These are phyloP conservation scores for Tenualosa ilisha DNA, from an alignment of 2,797 vertebrate species.

Conservation along the genomic window DNA sequence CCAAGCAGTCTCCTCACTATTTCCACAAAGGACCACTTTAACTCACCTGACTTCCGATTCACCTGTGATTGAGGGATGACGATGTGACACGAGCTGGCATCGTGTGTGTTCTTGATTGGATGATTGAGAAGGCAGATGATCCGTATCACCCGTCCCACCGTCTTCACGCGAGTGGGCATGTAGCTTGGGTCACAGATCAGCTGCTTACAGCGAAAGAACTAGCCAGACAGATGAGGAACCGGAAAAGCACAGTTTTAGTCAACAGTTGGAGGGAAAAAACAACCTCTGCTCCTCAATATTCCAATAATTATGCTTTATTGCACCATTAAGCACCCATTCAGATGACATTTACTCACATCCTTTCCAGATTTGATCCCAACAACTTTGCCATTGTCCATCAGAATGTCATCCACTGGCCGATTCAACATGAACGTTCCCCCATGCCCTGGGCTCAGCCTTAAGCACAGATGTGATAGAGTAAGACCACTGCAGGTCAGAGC, in stretches of 20 bases:
- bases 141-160: slow-evolving; percentile 71
- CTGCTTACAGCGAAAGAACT: slow-evolving; percentile 79
- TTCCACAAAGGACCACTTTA: not conserved
- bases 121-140: slow-evolving; percentile 79
- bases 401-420: slow-evolving; percentile 71
- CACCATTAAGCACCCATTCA: not conserved
- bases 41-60: slow-evolving; percentile 75
- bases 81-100: slow-evolving; percentile 77
- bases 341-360: slow-evolving; percentile 57
- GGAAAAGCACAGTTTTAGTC: not conserved
- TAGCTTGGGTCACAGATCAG: slow-evolving; percentile 79
- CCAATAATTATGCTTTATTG: not conserved
- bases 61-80: slow-evolving; percentile 77
- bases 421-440: slow-evolving; percentile 73
- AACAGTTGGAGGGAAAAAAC: not conserved
- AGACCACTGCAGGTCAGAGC: not conserved
- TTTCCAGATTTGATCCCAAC: slow-evolving; percentile 74
- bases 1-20: not conserved
- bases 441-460: slow-evolving; percentile 73
- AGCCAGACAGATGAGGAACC: not conserved
- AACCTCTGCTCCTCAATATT: not conserved
- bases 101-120: slow-evolving; percentile 77
- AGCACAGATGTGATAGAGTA: slow-evolving; percentile 30
- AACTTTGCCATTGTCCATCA: slow-evolving; percentile 75
- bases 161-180: slow-evolving; percentile 69